Percentiles rank a stretch among this genome's conserved stretches.
Conservation (phyloP, 2,113 vertebrate genomes). For the Progne subis region DNA sequence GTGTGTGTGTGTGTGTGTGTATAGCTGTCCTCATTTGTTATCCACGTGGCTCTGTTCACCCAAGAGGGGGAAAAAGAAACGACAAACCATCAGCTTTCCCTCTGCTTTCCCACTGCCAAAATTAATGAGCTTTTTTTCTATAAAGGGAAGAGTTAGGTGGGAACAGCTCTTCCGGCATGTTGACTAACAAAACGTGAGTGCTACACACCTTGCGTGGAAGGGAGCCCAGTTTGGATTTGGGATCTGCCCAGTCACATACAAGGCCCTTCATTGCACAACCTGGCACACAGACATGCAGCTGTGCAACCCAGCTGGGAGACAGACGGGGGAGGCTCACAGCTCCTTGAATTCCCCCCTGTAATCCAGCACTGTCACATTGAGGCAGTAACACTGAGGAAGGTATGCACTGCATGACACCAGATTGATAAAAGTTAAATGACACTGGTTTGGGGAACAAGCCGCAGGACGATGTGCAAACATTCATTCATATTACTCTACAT, state of each 20-base stretch:
- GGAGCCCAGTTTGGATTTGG: not conserved
- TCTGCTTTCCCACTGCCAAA: not conserved
- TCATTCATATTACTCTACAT: not conserved
- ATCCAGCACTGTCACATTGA: not conserved
- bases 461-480: not conserved
- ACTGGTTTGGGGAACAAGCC: not conserved
- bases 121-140: not conserved
- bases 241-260: not conserved
- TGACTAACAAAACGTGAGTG: not conserved
- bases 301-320: not conserved
- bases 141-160: constrained; percentile 15
- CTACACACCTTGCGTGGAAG: not conserved
- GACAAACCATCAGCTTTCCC: not conserved
- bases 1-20: not conserved
- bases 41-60: not conserved
- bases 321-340: not conserved
- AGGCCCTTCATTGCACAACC: not conserved
- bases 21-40: not conserved
- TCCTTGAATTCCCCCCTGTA: not conserved
- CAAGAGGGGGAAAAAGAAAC: not conserved
- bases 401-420: not conserved
- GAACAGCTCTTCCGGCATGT: not conserved
- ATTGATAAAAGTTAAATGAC: not conserved
- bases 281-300: not conserved
- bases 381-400: not conserved